These are phyloP conservation scores for Zaprionus davidi DNA, from an alignment of 1,140 invertebrate species.

Conservation along the genomic window DNA sequence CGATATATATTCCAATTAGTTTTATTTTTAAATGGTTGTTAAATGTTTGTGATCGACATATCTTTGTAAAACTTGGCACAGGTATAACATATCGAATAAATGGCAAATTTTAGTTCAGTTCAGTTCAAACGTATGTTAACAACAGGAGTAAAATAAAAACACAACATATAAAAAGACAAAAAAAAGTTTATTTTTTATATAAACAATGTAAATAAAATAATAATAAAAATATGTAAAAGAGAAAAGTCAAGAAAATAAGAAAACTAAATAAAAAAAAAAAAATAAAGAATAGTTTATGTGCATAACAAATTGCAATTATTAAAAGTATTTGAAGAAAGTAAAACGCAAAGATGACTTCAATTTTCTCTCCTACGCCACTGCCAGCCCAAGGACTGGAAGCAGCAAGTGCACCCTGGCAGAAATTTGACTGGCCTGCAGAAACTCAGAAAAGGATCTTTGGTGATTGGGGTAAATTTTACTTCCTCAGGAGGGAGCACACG, in stretches of 20 bases:
- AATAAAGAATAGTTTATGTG: background rate
- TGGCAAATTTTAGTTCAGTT: background rate
- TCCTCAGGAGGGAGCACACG: slow-evolving; percentile 54
- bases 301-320: background rate
- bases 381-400: background rate
- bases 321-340: background rate
- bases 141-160: background rate
- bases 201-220: too few species aligned
- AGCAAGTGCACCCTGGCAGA: slow-evolving; percentile 38
- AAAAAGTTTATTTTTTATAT: background rate
- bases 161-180: background rate
- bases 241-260: background rate
- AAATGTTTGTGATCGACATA: background rate
- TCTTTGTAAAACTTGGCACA: slow-evolving; percentile 1
- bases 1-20: background rate
- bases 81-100: background rate
- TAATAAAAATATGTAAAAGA: background rate
- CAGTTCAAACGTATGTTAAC: background rate
- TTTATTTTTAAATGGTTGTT: background rate
- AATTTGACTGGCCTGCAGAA: slow-evolving; percentile 67
- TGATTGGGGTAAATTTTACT: slow-evolving; percentile 75
- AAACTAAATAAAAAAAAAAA: background rate
- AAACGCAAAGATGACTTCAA: slow-evolving; percentile 47
- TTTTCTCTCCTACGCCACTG: slow-evolving; percentile 37
- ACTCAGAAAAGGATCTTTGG: slow-evolving; percentile 63